These are phyloP conservation scores for Ophioderma brevispina DNA, from an alignment of 35 echinoderm and acorn worm species.

Conservation along the genomic window DNA sequence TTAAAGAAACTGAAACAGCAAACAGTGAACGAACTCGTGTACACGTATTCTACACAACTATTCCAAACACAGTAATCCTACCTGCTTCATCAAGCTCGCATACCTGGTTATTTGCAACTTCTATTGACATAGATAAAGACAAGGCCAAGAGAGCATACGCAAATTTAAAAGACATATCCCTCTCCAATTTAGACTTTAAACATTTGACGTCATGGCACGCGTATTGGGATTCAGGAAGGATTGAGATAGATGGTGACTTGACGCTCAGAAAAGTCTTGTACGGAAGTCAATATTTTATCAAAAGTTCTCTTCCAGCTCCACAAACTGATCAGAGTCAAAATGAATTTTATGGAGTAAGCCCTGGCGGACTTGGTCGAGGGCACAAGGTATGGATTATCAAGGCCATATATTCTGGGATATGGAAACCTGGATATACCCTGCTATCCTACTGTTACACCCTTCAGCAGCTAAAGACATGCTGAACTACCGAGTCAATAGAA, in stretches of 20 bases:
- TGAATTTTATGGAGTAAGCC: conserved; percentile 82
- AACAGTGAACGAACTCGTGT: conserved; percentile 32
- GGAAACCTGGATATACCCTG: conserved; percentile 96
- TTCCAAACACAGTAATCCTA: conserved; percentile 63
- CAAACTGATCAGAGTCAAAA: background rate
- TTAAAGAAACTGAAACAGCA: conserved; percentile 57
- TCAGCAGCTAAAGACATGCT: conserved; percentile 60
- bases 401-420: conserved; percentile 98
- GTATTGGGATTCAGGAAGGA: conserved; percentile 74
- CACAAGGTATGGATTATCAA: conserved; percentile 18
- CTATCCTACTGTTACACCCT: conserved; percentile 90
- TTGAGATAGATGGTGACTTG: conserved; percentile 68
- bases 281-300: conserved; percentile 90
- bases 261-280: conserved; percentile 72
- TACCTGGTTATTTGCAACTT: conserved; percentile 75
- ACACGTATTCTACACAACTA: conserved; percentile 68
- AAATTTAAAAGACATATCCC: background rate
- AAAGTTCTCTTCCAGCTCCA: conserved; percentile 87
- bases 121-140: conserved; percentile 40
- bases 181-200: conserved; percentile 24
- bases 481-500: conserved; percentile 49
- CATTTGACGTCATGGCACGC: conserved; percentile 62
- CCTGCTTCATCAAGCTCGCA: conserved; percentile 8
- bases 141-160: conserved; percentile 24
- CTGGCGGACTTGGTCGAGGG: conserved; percentile 76